These are phyloP conservation scores for Pantherophis guttatus DNA, from an alignment of 2,113 vertebrate species.

Conservation along the genomic window DNA sequence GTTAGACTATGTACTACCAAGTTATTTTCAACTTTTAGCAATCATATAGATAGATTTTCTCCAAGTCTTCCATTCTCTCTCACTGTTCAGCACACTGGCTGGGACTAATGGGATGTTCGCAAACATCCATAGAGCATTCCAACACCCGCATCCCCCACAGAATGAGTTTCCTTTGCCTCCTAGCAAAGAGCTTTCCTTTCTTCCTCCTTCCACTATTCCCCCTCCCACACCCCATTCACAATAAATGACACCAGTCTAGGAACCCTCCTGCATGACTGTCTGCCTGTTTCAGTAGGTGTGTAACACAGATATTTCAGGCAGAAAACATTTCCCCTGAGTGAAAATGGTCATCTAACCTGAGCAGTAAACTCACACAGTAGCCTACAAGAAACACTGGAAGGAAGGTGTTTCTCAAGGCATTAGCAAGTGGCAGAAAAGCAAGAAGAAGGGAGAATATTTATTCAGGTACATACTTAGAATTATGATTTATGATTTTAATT, in stretches of 20 bases:
- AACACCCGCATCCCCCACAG: neutral
- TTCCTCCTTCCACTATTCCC: neutral
- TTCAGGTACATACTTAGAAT: neutral
- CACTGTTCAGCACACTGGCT: neutral
- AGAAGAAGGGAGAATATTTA: neutral
- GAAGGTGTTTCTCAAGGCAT: neutral
- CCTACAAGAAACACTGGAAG: slow-evolving; percentile 23
- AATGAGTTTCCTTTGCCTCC: neutral
- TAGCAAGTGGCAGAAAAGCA: neutral
- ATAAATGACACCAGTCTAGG: slow-evolving; percentile 10
- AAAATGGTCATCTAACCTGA: slow-evolving; percentile 57
- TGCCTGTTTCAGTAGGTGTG: slow-evolving; percentile 51
- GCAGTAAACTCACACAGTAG: slow-evolving; percentile 51
- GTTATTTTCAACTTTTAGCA: neutral
- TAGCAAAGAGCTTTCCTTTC: neutral
- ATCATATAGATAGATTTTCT: neutral
- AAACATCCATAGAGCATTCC: neutral
- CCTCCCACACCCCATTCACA: neutral
- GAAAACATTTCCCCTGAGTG: slow-evolving; percentile 60
- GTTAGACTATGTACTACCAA: neutral
- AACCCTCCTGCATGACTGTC: slow-evolving; percentile 20
- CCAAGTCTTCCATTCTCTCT: neutral
- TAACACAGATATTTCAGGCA: slow-evolving; percentile 58
- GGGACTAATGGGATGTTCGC: neutral
- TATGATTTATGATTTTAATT: neutral